Evolutionary conservation across 2,888 invertebrate species (phyloP), one percentile per base, ranked within the genome.

Genomic region (Lasioglossum malachurum): DNA sequence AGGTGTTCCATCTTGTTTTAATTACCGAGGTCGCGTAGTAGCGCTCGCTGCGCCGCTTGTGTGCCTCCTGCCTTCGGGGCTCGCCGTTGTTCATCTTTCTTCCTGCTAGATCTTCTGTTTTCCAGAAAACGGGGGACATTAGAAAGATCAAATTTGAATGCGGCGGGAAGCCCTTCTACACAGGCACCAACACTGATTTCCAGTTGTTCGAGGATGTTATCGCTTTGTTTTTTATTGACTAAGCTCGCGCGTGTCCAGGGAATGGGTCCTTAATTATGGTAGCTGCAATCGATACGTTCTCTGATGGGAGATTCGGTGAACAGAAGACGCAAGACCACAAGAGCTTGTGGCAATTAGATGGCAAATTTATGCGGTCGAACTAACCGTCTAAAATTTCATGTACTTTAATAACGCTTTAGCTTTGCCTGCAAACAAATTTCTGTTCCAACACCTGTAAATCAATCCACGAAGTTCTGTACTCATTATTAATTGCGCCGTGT

Each of bases 1-100:
- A 91, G 90, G 91, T 92, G 90, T 92, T 90, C 87, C 90, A 87
- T 89, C 88, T 91, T 91, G 90, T 88, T 91, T 91, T 93, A 93
- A 93, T 93, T 93, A 92, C 90, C 90, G 78, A 90, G 90, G 87
- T 91, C 84, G 87, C 89, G 85, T 86, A 44, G 44, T 44, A 44
- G 44, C 87, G 81, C 82, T 82, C 78, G 80, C 75, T 75, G 53
- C 82, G 67, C 73, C 72, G 60, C 78, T 75, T 27, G 14, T 1
- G 60, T 53, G 57, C n/a, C 57, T 57, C 10, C 57, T 4, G 57
- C 12, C 12, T n/a, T 78, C 67, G 64, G 72, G 73, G 64, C 82
- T 35, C 60, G 53, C 53, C 23, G 38, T 46, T 38, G 23, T 27
- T 53, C 23, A 19, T 67, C 53, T 35, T 75, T 49, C 19, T 49